Conservation (phyloP, 2,113 vertebrate genomes). For the Lepus timidus region DNA sequence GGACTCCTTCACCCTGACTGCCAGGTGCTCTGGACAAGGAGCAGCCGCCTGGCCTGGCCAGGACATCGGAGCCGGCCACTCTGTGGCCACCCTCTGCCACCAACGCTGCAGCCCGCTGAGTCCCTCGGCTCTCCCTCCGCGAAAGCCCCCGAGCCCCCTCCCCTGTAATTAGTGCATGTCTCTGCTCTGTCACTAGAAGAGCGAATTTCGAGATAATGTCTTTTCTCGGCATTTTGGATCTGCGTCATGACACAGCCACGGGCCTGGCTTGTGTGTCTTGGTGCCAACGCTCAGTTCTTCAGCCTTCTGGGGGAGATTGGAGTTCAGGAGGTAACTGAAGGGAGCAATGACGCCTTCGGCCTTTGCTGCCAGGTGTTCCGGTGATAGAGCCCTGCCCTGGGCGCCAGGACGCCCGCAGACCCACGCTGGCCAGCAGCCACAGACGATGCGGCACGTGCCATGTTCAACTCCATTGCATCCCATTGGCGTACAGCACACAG, state of each 20-base stretch:
- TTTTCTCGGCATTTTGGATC: background rate
- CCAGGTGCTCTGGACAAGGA: no score
- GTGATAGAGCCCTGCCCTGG: accelerated
- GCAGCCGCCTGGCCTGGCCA: no score
- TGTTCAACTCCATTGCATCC: no score
- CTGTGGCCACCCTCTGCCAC: no score
- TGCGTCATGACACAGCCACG: accelerated
- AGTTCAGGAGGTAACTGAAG: background rate
- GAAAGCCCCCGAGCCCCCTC: background rate
- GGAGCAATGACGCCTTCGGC: accelerated
- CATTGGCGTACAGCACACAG: no score
- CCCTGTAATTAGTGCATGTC: background rate
- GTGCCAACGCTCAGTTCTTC: background rate
- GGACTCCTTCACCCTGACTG: no score
- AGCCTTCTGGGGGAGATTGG: background rate
- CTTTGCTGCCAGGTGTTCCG: background rate
- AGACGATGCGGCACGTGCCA: no score
- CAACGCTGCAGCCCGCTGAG: no score
- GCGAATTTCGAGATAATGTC: background rate
- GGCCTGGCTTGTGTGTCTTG: background rate
- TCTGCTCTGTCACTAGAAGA: background rate
- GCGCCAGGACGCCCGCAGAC: background rate
- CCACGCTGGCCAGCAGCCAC: accelerated
- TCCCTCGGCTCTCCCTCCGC: background rate
- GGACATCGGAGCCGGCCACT: no score